phyloP scores from a whole-genome alignment of 2,113 vertebrate species.

The Leuciscus idus region DNA sequence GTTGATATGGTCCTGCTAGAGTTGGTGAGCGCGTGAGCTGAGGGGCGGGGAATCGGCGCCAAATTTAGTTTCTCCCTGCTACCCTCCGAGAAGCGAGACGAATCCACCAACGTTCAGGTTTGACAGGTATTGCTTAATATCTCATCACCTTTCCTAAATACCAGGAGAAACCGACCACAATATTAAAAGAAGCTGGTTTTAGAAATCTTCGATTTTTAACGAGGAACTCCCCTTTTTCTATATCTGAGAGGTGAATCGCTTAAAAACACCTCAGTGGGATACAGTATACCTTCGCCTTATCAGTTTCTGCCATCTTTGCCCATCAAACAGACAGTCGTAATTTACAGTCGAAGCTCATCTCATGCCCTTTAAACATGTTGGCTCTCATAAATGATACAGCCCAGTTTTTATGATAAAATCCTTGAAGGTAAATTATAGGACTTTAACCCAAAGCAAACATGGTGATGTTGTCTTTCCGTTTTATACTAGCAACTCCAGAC shows the following conservation, averaged over 20 bases:
- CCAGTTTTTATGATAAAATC: slow-evolving; percentile 21
- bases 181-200: neutral
- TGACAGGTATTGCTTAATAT: neutral
- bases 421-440: neutral
- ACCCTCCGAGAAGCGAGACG: neutral
- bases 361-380: slow-evolving; percentile 6
- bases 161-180: neutral
- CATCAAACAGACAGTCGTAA: neutral
- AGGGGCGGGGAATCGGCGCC: slow-evolving; percentile 6
- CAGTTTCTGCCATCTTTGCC: slow-evolving; percentile 2
- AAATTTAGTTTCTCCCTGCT: neutral
- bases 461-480: neutral
- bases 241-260: neutral
- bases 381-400: neutral
- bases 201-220: neutral
- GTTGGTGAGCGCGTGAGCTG: neutral
- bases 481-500: neutral
- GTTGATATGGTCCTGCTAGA: neutral
- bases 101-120: no score
- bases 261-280: neutral
- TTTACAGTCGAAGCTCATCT: slow-evolving; percentile 6
- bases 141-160: neutral
- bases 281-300: neutral
- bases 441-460: neutral
- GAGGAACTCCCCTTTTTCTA: neutral